Evolutionary conservation across 2,113 vertebrate genomes (phyloP).

Genomic region (Salvator merianae): DNA sequence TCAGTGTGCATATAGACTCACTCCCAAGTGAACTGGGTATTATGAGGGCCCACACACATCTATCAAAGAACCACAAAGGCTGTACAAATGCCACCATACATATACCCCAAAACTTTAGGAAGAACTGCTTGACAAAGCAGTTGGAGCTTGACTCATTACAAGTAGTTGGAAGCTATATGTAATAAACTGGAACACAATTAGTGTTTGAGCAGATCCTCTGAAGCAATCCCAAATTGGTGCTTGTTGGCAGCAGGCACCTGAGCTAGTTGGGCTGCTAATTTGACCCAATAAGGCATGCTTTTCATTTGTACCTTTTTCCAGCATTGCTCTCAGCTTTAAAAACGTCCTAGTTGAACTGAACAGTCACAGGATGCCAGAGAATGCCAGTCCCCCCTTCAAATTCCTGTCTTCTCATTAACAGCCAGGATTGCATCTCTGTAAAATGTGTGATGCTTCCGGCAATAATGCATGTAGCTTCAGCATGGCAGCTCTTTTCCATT

Average conservation of each 20-base stretch:
- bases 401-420: background rate
- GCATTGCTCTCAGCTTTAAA: background rate
- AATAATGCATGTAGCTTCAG: background rate
- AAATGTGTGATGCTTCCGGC: background rate
- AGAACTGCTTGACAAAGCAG: too few relatives aligned
- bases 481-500: background rate
- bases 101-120: too few relatives aligned
- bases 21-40: too few relatives aligned
- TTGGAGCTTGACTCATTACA: background rate
- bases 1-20: too few relatives aligned
- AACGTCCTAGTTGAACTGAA: background rate
- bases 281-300: background rate
- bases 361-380: background rate
- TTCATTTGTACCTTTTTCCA: background rate
- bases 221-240: background rate
- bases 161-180: background rate
- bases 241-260: background rate
- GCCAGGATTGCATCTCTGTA: background rate
- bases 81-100: too few relatives aligned
- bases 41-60: too few relatives aligned
- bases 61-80: too few relatives aligned
- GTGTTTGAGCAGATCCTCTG: background rate
- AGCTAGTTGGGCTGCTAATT: background rate
- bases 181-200: background rate
- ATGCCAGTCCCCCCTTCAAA: background rate